A percentile compares a stretch with the other conserved stretches of the same genome.
Evolutionary conservation across 2,113 vertebrate genomes (phyloP).

Genomic region (Myiopsitta monachus): DNA sequence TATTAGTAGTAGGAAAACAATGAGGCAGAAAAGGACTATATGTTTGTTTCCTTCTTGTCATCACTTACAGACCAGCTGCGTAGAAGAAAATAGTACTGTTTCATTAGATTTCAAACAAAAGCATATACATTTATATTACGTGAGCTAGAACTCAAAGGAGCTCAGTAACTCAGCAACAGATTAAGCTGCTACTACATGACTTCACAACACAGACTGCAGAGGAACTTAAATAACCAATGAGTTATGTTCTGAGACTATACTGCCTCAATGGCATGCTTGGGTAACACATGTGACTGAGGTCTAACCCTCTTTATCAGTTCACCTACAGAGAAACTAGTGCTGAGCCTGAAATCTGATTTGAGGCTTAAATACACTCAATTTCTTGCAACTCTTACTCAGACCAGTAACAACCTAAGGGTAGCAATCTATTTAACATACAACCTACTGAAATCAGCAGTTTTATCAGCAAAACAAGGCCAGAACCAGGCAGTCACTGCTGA

Average conservation of each 20-base stretch:
- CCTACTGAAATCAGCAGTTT: background rate
- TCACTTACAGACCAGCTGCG: background rate
- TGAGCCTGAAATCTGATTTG: background rate
- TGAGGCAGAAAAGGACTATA: background rate
- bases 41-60: background rate
- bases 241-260: background rate
- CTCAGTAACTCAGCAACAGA: background rate
- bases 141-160: background rate
- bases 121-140: background rate
- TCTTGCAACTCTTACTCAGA: background rate
- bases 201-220: background rate
- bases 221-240: background rate
- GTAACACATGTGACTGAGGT: background rate
- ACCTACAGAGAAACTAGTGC: background rate
- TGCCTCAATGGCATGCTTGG: background rate
- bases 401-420: background rate
- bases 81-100: background rate
- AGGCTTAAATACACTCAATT: background rate
- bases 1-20: background rate
- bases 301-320: background rate
- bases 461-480: background rate
- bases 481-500: background rate
- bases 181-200: background rate
- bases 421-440: background rate
- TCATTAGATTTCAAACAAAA: background rate